Evolutionary conservation across 2,888 invertebrate genomes (phyloP).

Genomic region (Anaspis maculata): DNA sequence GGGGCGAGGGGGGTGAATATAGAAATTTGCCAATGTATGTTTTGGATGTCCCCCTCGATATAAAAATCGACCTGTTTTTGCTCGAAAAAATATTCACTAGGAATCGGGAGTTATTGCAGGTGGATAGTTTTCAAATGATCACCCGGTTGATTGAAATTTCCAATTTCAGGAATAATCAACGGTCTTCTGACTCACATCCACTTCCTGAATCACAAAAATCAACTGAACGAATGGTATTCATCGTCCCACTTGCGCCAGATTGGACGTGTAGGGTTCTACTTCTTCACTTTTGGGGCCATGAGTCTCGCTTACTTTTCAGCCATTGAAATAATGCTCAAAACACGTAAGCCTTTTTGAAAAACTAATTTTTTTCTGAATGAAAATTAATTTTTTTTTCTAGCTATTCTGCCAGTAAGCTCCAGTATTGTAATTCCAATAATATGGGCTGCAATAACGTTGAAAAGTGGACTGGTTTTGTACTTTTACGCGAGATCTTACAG

Average conservation of each 20-base stretch:
- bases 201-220: constrained; percentile 21
- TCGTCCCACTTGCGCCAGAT: constrained; percentile 44
- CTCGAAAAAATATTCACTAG: too few species aligned
- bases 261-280: constrained; percentile 45
- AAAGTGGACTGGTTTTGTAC: constrained; percentile 47
- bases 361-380: neutral
- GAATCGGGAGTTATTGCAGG: too few species aligned
- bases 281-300: constrained; percentile 43
- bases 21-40: too few species aligned
- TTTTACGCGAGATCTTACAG: constrained; percentile 42
- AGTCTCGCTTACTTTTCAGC: constrained; percentile 42
- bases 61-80: too few species aligned
- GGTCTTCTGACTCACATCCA: constrained; percentile 22
- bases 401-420: constrained; percentile 42
- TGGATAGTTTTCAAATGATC: constrained; percentile 1
- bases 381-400: constrained; percentile 32
- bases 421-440: constrained; percentile 45
- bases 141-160: too few species aligned
- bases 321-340: constrained; percentile 20
- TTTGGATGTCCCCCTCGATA: too few species aligned
- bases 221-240: constrained; percentile 46
- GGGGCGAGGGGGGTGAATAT: too few species aligned
- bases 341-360: constrained; percentile 16
- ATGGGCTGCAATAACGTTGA: constrained; percentile 50
- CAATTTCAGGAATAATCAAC: constrained; percentile 24